phyloP scores from a whole-genome alignment of 2,113 vertebrate species.

The Connochaetes taurinus region DNA sequence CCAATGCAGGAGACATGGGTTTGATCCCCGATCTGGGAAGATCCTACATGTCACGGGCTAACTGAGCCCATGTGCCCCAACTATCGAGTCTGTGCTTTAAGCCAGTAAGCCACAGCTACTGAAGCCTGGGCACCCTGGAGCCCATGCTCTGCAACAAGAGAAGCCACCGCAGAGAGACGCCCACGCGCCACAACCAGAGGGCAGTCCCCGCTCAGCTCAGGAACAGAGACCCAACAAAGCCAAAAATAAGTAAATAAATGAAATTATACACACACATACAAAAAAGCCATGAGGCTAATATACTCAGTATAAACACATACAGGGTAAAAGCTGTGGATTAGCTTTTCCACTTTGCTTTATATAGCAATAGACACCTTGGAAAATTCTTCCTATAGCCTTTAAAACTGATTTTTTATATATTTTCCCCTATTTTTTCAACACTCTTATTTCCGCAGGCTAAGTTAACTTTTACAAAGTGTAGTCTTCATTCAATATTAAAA shows the following conservation, averaged over 20 bases:
- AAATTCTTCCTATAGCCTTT: not conserved
- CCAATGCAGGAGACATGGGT: not conserved
- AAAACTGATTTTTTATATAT: not conserved
- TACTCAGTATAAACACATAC: not conserved
- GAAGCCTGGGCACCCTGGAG: not conserved
- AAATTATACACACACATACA: not conserved
- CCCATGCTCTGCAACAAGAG: not conserved
- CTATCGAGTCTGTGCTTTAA: not conserved
- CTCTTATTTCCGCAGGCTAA: not conserved
- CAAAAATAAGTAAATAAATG: not conserved
- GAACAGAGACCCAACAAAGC: not conserved
- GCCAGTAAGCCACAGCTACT: not conserved
- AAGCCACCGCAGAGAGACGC: fast-evolving
- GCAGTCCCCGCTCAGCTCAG: not conserved
- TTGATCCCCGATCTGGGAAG: not conserved
- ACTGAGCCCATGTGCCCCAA: not conserved
- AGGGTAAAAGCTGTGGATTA: not conserved
- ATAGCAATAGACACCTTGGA: not conserved
- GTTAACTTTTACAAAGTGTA: not conserved
- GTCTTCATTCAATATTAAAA: not conserved
- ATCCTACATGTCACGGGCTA: not conserved
- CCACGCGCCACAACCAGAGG: not conserved
- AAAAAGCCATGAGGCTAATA: not conserved
- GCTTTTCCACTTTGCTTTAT: not conserved
- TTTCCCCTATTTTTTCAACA: not conserved